Percentiles rank a stretch among this genome's conserved stretches.
These are phyloP conservation scores for Labeo calbasu DNA, from an alignment of 2,797 vertebrate species.

Conservation along the genomic window DNA sequence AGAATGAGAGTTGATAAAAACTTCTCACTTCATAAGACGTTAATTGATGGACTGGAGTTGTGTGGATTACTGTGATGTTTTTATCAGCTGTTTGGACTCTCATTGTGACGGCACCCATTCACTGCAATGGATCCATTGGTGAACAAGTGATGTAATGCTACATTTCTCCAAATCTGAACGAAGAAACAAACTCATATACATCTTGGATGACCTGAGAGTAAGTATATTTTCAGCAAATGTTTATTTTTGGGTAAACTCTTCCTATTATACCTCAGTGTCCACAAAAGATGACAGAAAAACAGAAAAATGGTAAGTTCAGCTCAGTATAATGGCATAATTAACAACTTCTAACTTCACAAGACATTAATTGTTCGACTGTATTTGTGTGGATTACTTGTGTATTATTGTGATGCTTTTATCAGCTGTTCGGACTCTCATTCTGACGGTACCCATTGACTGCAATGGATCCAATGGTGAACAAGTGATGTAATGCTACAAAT, in stretches of 20 bases:
- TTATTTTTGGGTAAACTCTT: too few species aligned
- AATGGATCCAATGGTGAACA: not conserved
- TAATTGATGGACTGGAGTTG: too few species aligned
- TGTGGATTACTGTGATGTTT: too few species aligned
- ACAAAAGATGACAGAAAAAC: not conserved
- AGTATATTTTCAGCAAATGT: not conserved
- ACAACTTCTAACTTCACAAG: not conserved
- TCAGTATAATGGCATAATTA: slow-evolving; percentile 37
- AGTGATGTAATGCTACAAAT: not conserved
- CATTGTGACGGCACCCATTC: not conserved
- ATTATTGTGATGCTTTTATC: too few species aligned
- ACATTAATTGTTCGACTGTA: too few species aligned
- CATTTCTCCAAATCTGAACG: not conserved
- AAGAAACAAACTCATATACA: not conserved
- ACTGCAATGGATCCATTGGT: not conserved
- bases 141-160: not conserved
- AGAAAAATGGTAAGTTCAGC: too few species aligned
- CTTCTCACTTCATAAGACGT: too few species aligned
- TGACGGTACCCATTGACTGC: not conserved
- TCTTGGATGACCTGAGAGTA: not conserved
- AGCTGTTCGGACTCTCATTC: not conserved
- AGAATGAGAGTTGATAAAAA: not conserved
- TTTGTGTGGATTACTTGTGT: too few species aligned
- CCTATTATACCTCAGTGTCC: too few species aligned
- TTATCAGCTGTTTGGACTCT: not conserved